Evolutionary conservation across 2,797 vertebrate genomes (phyloP).

Genomic region (Avahi laniger): DNA sequence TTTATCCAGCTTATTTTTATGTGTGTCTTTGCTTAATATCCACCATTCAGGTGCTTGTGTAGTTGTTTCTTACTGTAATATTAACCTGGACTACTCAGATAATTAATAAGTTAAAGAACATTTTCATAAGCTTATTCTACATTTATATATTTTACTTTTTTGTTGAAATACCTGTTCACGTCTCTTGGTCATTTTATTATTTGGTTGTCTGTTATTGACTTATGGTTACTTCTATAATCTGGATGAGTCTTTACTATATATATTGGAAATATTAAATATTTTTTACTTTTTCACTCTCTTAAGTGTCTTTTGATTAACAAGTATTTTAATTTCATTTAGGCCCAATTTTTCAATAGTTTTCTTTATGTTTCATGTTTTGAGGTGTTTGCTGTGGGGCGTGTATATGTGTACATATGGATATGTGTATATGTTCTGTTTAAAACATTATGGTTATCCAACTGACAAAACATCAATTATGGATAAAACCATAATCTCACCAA

Average conservation of each 20-base stretch:
- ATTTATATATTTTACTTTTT: not conserved
- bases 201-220: not conserved
- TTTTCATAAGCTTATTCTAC: not conserved
- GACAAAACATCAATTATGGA: not conserved
- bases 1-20: not conserved
- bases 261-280: not conserved
- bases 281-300: not conserved
- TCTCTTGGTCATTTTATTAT: not conserved
- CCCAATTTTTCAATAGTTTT: not conserved
- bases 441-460: not conserved
- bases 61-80: not conserved
- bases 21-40: not conserved
- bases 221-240: not conserved
- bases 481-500: not conserved
- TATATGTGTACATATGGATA: not conserved
- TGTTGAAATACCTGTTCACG: not conserved
- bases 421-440: not conserved
- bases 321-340: not conserved
- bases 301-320: not conserved
- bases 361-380: not conserved
- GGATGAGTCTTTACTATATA: not conserved
- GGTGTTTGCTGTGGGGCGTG: not conserved
- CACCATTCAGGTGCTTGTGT: not conserved
- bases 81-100: not conserved
- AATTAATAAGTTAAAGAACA: not conserved